Conservation (phyloP, 2,113 vertebrate species). For the Parus major region DNA sequence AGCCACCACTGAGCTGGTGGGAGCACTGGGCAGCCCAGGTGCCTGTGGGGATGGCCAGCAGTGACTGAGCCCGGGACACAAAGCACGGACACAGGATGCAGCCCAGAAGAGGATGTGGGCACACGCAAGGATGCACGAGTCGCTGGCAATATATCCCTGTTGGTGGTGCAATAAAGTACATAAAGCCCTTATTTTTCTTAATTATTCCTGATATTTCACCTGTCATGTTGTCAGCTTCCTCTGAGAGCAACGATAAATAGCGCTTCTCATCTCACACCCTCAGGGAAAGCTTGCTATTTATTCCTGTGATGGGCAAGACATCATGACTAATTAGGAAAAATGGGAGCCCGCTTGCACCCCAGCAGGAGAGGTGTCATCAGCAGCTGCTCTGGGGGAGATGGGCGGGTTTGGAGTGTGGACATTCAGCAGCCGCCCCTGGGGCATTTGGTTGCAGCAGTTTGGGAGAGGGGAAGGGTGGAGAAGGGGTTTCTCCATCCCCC, state of each 20-base stretch:
- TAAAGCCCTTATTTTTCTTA: slow-evolving; percentile 75
- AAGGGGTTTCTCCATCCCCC: not conserved
- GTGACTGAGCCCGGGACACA: rapidly evolving
- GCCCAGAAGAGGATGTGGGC: not conserved
- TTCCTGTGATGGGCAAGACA: slow-evolving; percentile 77
- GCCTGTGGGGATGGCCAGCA: not conserved
- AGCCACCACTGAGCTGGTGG: not conserved
- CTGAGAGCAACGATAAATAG: slow-evolving; percentile 77
- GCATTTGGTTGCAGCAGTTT: rapidly evolving
- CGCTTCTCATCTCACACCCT: slow-evolving; percentile 72
- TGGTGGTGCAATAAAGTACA: slow-evolving; percentile 38
- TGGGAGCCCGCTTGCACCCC: slow-evolving; percentile 53
- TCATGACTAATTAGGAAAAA: slow-evolving; percentile 80
- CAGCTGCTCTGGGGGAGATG: not conserved
- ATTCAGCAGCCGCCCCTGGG: not conserved
- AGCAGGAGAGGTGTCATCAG: not conserved
- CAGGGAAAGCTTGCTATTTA: slow-evolving; percentile 79
- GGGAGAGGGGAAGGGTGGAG: not conserved
- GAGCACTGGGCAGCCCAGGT: rapidly evolving
- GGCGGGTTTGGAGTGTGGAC: rapidly evolving
- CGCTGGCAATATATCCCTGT: not conserved
- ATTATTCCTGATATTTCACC: slow-evolving; percentile 78
- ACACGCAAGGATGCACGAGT: not conserved
- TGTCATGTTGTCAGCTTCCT: slow-evolving; percentile 76
- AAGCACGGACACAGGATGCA: not conserved